phyloP scores from a whole-genome alignment of 2,797 vertebrate species.

The Perodicticus potto region DNA sequence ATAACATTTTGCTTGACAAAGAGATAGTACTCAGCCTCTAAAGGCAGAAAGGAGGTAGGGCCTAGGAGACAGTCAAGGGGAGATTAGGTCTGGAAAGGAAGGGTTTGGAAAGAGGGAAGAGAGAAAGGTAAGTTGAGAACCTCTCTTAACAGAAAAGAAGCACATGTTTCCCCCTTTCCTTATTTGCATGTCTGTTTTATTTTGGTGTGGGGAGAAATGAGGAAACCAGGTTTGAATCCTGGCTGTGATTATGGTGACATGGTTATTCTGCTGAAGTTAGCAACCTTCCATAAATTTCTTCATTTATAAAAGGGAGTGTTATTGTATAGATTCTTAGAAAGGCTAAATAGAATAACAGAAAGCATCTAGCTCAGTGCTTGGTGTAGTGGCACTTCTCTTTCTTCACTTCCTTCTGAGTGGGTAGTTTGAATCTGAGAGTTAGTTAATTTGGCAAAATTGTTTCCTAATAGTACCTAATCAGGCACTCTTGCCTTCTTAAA shows the following conservation, averaged over 20 bases:
- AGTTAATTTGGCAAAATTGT: neutral
- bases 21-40: neutral
- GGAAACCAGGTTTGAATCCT: neutral
- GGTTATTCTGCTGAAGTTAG: neutral
- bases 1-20: neutral
- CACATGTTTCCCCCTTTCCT: accelerated
- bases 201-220: neutral
- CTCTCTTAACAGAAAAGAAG: neutral
- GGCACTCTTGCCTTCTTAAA: neutral
- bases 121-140: neutral
- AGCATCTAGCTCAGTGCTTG: neutral
- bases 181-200: neutral
- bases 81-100: neutral
- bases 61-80: neutral
- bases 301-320: neutral
- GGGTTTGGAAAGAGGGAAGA: neutral
- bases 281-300: neutral
- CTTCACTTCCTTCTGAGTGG: neutral
- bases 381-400: neutral
- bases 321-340: neutral
- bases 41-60: neutral
- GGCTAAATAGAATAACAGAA: neutral
- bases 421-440: neutral
- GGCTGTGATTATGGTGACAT: neutral
- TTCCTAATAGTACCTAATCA: neutral